phyloP scores from a whole-genome alignment of 2,797 vertebrate genomes.

The Strix occidentalis region DNA sequence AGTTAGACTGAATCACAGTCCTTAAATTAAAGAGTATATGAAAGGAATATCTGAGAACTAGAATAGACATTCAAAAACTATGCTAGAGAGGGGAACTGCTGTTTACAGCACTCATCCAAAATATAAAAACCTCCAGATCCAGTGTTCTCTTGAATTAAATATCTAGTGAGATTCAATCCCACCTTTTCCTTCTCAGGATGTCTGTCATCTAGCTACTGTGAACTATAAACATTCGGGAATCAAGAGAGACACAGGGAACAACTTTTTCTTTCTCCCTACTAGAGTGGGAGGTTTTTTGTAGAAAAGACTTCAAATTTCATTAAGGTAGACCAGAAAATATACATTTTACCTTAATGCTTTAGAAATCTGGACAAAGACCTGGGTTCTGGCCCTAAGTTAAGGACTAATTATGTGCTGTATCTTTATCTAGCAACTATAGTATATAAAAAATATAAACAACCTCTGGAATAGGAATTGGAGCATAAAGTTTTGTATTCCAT shows the following conservation, averaged over 20 bases:
- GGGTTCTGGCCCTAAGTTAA: neutral
- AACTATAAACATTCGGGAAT: neutral
- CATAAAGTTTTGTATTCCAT: neutral
- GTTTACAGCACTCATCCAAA: neutral
- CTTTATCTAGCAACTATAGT: neutral
- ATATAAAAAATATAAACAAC: neutral
- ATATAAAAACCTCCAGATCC: neutral
- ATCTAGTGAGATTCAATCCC: neutral
- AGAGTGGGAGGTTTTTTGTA: neutral
- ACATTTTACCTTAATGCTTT: rapidly evolving
- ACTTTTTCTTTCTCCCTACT: neutral
- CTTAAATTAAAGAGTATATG: neutral
- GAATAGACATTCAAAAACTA: neutral
- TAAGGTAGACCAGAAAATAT: neutral
- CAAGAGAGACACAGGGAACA: neutral
- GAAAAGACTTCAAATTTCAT: neutral
- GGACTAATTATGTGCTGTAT: neutral
- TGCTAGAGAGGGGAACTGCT: neutral
- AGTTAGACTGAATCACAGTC: neutral
- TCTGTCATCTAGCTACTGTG: neutral
- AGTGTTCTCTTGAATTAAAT: neutral
- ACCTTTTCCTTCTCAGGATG: neutral
- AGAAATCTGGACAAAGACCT: neutral
- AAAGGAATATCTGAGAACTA: neutral
- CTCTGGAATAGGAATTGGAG: neutral